phyloP scores from a whole-genome alignment of 2,888 invertebrate genomes.

The Mesoligia furuncula region DNA sequence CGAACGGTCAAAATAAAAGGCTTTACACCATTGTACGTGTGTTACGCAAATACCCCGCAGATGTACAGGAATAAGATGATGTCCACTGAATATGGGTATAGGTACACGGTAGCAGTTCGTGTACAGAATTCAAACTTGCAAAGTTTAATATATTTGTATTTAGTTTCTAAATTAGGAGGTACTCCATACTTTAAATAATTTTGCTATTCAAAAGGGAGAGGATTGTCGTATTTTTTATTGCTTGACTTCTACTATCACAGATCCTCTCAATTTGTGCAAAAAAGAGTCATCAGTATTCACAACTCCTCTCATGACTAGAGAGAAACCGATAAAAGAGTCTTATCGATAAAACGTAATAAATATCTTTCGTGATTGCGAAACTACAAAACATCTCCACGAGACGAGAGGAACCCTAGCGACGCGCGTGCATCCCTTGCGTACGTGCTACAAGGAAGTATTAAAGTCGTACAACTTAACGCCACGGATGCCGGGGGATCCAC shows the following conservation, averaged over 20 bases:
- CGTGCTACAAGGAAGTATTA: constrained; percentile 87
- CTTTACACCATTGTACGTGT: neutral
- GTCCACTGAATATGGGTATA: neutral
- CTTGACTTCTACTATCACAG: neutral
- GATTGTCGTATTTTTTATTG: neutral
- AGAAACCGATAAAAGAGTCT: constrained; percentile 29
- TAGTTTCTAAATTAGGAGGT: neutral
- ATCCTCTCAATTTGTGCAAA: neutral
- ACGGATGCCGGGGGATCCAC: constrained; percentile 74
- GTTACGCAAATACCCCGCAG: neutral
- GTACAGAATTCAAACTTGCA: neutral
- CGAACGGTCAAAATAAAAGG: neutral
- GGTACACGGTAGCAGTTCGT: neutral
- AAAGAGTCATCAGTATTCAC: neutral
- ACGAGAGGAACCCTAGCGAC: constrained; percentile 56
- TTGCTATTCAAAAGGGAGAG: neutral
- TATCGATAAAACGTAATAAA: constrained; percentile 59
- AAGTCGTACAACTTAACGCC: constrained; percentile 87
- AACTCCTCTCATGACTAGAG: constrained; percentile 8
- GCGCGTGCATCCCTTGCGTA: constrained; percentile 65
- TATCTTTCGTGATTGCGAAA: constrained; percentile 57
- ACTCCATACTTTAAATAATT: neutral
- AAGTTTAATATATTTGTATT: neutral
- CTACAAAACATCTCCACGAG: constrained; percentile 52
- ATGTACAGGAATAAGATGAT: neutral